phyloP scores from a whole-genome alignment of 2,797 vertebrate species.

The Hafferia zeledoni region DNA sequence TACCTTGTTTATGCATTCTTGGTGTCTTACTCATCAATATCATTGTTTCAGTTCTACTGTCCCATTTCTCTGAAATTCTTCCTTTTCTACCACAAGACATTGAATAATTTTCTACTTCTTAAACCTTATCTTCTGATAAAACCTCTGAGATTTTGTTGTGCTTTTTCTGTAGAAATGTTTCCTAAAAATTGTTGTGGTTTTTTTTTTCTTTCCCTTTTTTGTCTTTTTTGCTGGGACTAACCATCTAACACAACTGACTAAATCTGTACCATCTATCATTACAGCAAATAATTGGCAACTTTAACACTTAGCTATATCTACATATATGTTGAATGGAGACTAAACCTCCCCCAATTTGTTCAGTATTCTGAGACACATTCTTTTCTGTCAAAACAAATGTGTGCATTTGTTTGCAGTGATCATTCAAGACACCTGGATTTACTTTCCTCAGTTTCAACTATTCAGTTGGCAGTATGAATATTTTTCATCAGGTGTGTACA shows the following conservation, averaged over 20 bases:
- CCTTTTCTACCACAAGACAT: background rate
- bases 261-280: background rate
- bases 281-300: background rate
- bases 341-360: background rate
- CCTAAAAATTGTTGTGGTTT: background rate
- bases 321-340: background rate
- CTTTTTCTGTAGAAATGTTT: background rate
- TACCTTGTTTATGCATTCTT: background rate
- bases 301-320: background rate
- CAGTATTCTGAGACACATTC: background rate
- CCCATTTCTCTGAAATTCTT: background rate
- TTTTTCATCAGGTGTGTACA: background rate
- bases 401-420: background rate
- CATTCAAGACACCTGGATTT: background rate
- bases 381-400: background rate
- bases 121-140: background rate
- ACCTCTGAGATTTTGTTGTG: background rate
- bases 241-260: background rate
- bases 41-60: background rate
- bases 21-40: background rate
- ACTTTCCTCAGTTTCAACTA: background rate
- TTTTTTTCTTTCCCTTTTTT: fast-evolving
- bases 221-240: background rate
- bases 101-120: background rate
- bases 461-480: background rate